These are phyloP conservation scores for Phylloscopus collybita DNA, from an alignment of 2,797 vertebrate species.

Conservation along the genomic window DNA sequence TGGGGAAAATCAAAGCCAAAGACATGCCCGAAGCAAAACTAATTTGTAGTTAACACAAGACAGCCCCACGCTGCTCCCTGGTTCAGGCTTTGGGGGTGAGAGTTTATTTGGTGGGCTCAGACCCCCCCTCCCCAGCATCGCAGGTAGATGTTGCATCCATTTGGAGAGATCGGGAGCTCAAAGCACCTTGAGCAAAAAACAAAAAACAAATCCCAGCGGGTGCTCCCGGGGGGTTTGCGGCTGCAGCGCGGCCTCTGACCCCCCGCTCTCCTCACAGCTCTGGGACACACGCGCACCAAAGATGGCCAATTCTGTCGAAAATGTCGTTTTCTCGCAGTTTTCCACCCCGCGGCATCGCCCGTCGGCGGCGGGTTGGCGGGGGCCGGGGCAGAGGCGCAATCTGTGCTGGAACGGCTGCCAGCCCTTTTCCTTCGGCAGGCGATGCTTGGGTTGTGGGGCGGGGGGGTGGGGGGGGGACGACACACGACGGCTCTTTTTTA, in stretches of 20 bases:
- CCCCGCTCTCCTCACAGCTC: fast-evolving
- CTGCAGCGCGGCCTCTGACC: background rate
- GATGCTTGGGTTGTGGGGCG: background rate
- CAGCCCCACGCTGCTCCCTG: background rate
- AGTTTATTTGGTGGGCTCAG: background rate
- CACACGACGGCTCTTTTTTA: constrained; percentile 56
- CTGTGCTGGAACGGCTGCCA: constrained; percentile 30
- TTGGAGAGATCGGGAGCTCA: background rate
- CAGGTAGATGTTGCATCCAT: fast-evolving
- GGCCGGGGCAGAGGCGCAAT: constrained; percentile 56
- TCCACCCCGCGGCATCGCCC: background rate
- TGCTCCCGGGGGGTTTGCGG: fast-evolving
- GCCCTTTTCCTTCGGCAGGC: constrained; percentile 52
- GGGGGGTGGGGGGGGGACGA: background rate
- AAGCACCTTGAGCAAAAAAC: background rate
- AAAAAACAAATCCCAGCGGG: background rate
- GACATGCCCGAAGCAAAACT: background rate
- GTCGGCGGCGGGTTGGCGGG: background rate
- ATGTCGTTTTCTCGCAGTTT: background rate
- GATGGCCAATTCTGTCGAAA: background rate
- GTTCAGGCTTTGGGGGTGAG: background rate
- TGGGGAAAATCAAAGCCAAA: background rate
- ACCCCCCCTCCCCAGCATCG: background rate
- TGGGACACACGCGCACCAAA: background rate
- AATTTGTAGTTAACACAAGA: background rate